Evolutionary conservation across 2,888 invertebrate species (phyloP), one percentile per base, ranked within the genome.

Genomic region (Lymantria dispar): DNA sequence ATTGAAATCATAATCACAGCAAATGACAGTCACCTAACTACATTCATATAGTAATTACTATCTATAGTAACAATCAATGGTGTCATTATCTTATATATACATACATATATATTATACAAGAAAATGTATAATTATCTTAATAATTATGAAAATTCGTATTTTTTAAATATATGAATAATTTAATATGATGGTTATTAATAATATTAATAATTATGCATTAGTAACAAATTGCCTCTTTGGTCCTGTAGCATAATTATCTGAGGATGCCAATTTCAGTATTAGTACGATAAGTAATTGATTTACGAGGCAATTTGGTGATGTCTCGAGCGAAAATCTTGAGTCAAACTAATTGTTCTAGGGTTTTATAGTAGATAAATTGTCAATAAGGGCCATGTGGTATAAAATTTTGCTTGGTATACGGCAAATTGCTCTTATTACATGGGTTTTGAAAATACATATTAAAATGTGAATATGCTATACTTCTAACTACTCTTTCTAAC

Each of bases 1-100:
- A 48, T 50, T 56, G 56, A 76, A 81, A 80, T 64, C 72, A 76
- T 54, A 77, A 87, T 83, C 83, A 86, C 85, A 87, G 84, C 83
- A 68, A 80, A 81, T 84, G 56, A 78, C 64, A 70, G 75, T 81
- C 72, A 65, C 70, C 80, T 83, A 82, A 69, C 81, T 84, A 85
- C 63, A 40, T 58, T 66, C 64, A 63, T 46, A 61, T 60, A 62
- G 48, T 39, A 48, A 41, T 54, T 56, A 58, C 60, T 41, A 59
- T 67, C 68, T 72, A 74, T 52, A 57, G 60, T 70, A 76, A 78
- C 70, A 74, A 78, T 70, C 63, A 64, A 71, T 80, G 75, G 76
- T 80, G 75, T 82, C 64, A 64, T 75, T 2, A 58, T 69, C 73
- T 79, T 80, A 78, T 68, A 70, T 56, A 60, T 65, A 68, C 57